These are phyloP conservation scores for Menidia menidia DNA, from an alignment of 2,797 vertebrate genomes.

Conservation along the genomic window DNA sequence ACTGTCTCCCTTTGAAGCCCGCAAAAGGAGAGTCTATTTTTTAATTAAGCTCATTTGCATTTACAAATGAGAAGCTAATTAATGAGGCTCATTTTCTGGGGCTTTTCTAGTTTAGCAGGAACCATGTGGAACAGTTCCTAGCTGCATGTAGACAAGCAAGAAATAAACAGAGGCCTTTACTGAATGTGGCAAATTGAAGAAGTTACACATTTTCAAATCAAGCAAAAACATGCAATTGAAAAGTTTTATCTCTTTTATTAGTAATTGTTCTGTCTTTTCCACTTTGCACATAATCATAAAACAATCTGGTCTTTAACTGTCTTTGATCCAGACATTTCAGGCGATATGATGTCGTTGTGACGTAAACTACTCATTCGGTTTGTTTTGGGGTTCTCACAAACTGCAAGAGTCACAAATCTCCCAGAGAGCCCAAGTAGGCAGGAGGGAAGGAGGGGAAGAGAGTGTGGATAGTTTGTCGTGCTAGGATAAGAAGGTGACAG, in stretches of 20 bases:
- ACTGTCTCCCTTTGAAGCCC: conserved; percentile 78
- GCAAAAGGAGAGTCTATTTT: conserved; percentile 82
- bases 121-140: conserved; percentile 77
- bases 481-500: conserved; percentile 65
- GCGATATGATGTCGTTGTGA: conserved; percentile 1
- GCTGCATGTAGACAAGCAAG: conserved; percentile 32
- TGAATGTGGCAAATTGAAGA: conserved; percentile 10
- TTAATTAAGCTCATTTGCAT: conserved; percentile 86
- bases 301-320: conserved; percentile 2
- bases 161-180: conserved; percentile 23
- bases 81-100: conserved; percentile 77
- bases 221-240: background rate
- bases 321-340: background rate
- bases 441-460: conserved; percentile 17
- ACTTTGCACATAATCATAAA: conserved; percentile 9
- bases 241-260: background rate
- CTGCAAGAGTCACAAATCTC: conserved; percentile 12
- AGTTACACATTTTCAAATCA: conserved; percentile 17
- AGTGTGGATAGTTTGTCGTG: conserved; percentile 45
- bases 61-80: conserved; percentile 86
- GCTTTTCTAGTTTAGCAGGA: conserved; percentile 69
- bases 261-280: background rate
- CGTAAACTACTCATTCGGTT: conserved; percentile 23
- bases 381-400: conserved; percentile 26
- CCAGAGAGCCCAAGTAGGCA: conserved; percentile 20